Evolutionary conservation across 1,140 invertebrate species (phyloP), one percentile per base, ranked within the genome.

Genomic region (Gryon sp.): DNA sequence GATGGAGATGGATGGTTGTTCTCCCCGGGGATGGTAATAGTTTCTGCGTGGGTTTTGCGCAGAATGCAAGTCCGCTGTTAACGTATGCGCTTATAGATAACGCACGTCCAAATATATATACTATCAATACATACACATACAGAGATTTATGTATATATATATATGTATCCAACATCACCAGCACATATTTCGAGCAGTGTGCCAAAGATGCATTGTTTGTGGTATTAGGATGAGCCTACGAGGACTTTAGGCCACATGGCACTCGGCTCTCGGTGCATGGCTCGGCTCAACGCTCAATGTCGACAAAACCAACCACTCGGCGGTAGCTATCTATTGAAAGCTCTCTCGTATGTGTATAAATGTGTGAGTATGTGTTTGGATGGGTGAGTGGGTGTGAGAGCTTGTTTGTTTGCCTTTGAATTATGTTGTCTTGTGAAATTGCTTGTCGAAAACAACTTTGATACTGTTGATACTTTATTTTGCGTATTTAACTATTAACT

Each of bases 1-100:
- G 80, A 88, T 89, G 86, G 83, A 88, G 87, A 89, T 87, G 82
- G 83, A 89, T 88, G 79, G 81, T 74, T 70, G 78, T 69, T 82
- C 84, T 85, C 86, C 83, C 85, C 41, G 52, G 86, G 85, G 83
- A 84, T 66, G 65, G 72, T 84, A 84, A 85, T 87, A 84, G 84
- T 84, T 83, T 45, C 77, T 80, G 76, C 38, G 57, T 45, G 62
- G 50, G 19, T n/a, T 68, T 30, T 28, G 68, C 26, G 18, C 34
- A 69, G 70, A 79, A 78, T 70, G 80, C 40, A 52, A 20, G 9
- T 26, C 53, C 41, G 40, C n/a, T 50, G 50, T 68, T 41, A 68
- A 55, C 57, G 62, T 55, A 34, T 34, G 45, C 19, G 68, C 41
- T 28, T 11, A 24, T 15, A 46, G 18, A 43, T 70, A 46, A 48